Evolutionary conservation across 2,888 invertebrate species (phyloP), one percentile per base, ranked within the genome.

Genomic region (Autographa pulchrina): DNA sequence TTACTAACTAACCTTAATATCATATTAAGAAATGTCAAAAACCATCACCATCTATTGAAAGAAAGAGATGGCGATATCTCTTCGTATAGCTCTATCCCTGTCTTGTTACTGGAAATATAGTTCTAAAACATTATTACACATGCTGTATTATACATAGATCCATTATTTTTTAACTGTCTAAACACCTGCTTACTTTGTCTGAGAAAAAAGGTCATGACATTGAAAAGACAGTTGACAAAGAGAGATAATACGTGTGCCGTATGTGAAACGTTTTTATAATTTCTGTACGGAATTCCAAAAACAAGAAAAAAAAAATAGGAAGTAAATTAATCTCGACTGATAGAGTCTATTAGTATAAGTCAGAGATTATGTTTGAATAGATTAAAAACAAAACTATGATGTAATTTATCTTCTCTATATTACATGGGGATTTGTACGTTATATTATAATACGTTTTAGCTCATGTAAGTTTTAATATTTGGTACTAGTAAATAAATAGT

Each of bases 261-360:
- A 25, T 48, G 41, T 59, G 31, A 13, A 70, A 8, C 11, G 62
- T 61, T 75, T 65, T 65, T 58, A 48, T 54, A 71, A 71, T 65
- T 70, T 80, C 70, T 59, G 56, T 59, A 73, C 31, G n/a, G 43
- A 68, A 59, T 73, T 78, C 18, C 62, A 62, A 18, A 66, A 79
- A 74, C 59, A 66, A 68, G 68, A 60, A 72, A 74, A 70, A n/a
- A 4, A 65, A 68, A 73, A 74, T 77, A 65, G 81, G 77, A 77
- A 78, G 71, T 73, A 41, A 59, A 73, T 82, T 78, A 73, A 74
- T 80, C 70, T 81, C 60, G 11, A 38, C 65, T 74, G 66, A 82
- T 72, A 56, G 64, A 77, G 65, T 69, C 65, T 68, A 82, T 82
- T 73, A 70, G 69, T 77, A 62, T 58, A 31, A 67, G 77, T 80